phyloP scores from a whole-genome alignment of 2,797 vertebrate species.

The Anableps anableps region DNA sequence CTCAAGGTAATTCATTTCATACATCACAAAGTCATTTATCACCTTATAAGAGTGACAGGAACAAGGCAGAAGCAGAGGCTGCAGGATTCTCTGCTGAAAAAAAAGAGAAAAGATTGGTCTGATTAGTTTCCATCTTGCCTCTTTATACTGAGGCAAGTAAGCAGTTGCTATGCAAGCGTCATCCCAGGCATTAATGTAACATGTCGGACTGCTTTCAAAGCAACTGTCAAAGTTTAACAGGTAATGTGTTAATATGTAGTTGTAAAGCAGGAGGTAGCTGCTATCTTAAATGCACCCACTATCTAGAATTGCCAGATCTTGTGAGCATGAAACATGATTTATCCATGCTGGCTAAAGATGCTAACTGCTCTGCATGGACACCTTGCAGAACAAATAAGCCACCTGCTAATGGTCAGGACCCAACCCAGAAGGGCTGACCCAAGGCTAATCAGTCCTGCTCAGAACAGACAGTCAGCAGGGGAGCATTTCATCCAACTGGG shows the following conservation, averaged over 20 bases:
- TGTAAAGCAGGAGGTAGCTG: neutral
- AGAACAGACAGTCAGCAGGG: neutral
- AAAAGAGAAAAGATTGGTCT: constrained; percentile 41
- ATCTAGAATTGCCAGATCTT: neutral
- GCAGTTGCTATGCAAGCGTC: constrained; percentile 51
- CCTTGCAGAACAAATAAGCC: constrained; percentile 3
- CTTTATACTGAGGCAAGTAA: constrained; percentile 52
- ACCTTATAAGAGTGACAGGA: constrained; percentile 64
- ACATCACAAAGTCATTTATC: constrained; percentile 67
- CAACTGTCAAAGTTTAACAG: constrained; percentile 5
- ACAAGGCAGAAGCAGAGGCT: constrained; percentile 48
- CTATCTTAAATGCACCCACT: neutral
- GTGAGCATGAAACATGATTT: neutral
- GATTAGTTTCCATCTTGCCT: constrained; percentile 55
- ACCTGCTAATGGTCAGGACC: neutral
- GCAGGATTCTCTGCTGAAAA: constrained; percentile 45
- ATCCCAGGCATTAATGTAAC: constrained; percentile 42
- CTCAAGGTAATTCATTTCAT: constrained; percentile 66
- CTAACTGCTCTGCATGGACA: neutral
- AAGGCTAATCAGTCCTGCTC: neutral
- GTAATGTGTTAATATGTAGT: neutral
- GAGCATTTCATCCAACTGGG: neutral
- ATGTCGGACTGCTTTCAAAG: constrained; percentile 47
- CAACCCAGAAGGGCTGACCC: neutral
- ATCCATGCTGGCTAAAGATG: neutral